Conservation (phyloP, 2,113 vertebrate genomes). For the Sclerurus mexicanus region DNA sequence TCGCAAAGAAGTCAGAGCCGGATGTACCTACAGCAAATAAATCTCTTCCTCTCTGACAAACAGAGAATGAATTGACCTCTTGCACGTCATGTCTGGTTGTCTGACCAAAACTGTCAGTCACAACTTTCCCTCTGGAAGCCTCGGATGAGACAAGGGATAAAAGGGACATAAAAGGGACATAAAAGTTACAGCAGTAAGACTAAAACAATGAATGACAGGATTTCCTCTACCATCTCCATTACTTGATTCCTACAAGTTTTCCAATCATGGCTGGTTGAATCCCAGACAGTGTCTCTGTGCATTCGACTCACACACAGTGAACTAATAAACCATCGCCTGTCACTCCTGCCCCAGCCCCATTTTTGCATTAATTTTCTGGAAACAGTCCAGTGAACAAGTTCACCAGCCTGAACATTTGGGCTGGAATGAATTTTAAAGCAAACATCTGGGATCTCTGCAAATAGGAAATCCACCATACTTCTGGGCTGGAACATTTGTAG, state of each 20-base stretch:
- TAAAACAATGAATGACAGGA: constrained; percentile 50
- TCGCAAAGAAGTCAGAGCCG: constrained; percentile 51
- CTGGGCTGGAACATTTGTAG: background rate
- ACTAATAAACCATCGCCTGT: background rate
- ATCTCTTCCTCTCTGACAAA: constrained; percentile 70
- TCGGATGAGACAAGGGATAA: constrained; percentile 30
- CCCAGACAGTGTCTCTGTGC: background rate
- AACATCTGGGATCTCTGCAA: constrained; percentile 28
- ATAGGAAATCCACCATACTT: constrained; percentile 18
- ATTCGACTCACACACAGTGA: background rate
- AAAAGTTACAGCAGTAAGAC: constrained; percentile 49
- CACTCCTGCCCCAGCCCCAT: background rate
- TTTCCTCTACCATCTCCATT: constrained; percentile 52
- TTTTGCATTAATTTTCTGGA: constrained; percentile 28
- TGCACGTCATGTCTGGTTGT: constrained; percentile 56
- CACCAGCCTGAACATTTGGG: background rate
- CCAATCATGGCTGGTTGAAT: background rate
- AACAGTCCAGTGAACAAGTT: background rate
- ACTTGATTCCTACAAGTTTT: constrained; percentile 13
- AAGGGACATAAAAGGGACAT: constrained; percentile 47
- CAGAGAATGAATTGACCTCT: constrained; percentile 61
- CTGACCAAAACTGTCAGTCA: constrained; percentile 54
- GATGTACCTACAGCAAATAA: constrained; percentile 72
- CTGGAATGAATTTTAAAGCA: constrained; percentile 27
- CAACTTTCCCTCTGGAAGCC: constrained; percentile 45